Percentiles rank a stretch among this genome's conserved stretches.
These are phyloP conservation scores for Myotis planiceps DNA, from an alignment of 2,797 vertebrate species.

Conservation along the genomic window DNA sequence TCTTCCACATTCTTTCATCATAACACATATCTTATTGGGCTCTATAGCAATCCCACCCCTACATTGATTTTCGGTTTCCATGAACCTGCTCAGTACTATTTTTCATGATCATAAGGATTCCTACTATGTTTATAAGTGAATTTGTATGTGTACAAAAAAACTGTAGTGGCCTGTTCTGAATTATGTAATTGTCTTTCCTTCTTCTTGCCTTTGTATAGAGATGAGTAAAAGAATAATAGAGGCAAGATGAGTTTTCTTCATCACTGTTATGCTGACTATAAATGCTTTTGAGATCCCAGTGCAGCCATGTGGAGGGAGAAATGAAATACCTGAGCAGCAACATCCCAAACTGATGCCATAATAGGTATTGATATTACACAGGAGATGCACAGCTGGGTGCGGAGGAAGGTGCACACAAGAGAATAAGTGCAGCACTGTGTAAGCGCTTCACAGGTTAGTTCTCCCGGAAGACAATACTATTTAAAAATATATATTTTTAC, in stretches of 20 bases:
- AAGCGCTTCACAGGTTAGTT: not conserved
- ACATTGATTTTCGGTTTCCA: not conserved
- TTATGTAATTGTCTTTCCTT: not conserved
- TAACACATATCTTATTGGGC: not conserved
- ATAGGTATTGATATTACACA: not conserved
- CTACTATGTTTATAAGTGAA: not conserved
- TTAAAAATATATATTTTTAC: no score
- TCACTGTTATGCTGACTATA: not conserved
- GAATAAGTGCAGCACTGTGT: accelerated
- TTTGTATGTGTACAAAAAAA: not conserved
- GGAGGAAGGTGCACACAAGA: not conserved
- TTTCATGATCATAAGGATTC: not conserved
- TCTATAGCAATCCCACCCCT: accelerated
- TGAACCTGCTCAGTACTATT: not conserved
- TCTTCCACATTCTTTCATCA: not conserved
- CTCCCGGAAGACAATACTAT: not conserved
- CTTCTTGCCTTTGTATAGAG: not conserved
- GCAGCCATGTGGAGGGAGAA: not conserved
- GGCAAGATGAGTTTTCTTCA: not conserved
- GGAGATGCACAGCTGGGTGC: not conserved
- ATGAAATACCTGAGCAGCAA: not conserved
- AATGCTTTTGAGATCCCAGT: not conserved
- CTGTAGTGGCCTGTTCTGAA: not conserved
- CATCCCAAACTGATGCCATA: not conserved
- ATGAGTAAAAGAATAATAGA: not conserved